Evolutionary conservation across 1,140 invertebrate genomes (phyloP).

Genomic region (Thalassaphorura encarpata): DNA sequence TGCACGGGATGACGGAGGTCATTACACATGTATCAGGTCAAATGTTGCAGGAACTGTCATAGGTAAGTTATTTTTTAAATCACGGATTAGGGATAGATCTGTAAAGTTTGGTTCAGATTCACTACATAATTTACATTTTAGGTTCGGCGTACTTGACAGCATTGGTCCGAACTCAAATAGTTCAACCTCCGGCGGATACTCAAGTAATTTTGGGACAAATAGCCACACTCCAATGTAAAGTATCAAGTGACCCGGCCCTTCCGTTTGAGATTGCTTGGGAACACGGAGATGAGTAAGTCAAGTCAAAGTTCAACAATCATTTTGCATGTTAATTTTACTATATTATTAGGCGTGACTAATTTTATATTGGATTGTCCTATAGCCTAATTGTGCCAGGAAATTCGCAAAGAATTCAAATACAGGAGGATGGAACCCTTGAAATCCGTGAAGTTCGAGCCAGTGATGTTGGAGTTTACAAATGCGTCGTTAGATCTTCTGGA

Average conservation of each 20-base stretch:
- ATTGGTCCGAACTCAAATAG: conserved; percentile 70
- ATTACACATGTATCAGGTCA: conserved; percentile 75
- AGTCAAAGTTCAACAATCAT: neutral
- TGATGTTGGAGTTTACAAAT: conserved; percentile 71
- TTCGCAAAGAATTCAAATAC: conserved; percentile 52
- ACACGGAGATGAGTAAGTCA: conserved; percentile 66
- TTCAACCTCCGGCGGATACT: conserved; percentile 80
- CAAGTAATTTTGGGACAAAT: conserved; percentile 78
- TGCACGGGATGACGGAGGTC: conserved; percentile 61
- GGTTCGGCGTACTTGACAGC: neutral
- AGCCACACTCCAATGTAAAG: conserved; percentile 82
- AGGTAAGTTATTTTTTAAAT: too few species aligned
- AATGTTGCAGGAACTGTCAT: conserved; percentile 79
- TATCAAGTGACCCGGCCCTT: conserved; percentile 83
- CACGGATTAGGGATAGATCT: conserved; percentile 34
- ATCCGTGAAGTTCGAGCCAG: conserved; percentile 66
- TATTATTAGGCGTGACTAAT: neutral
- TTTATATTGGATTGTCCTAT: conserved; percentile 7
- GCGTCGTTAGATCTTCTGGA: conserved; percentile 70
- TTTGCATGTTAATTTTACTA: conserved; percentile 4
- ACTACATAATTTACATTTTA: conserved; percentile 32
- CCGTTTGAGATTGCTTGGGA: conserved; percentile 85
- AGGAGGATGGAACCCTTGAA: conserved; percentile 64
- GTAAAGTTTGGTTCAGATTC: conserved; percentile 11
- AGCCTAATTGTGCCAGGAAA: conserved; percentile 46